Evolutionary conservation across 2,113 vertebrate species (phyloP).

Genomic region (Tachysurus vachellii): DNA sequence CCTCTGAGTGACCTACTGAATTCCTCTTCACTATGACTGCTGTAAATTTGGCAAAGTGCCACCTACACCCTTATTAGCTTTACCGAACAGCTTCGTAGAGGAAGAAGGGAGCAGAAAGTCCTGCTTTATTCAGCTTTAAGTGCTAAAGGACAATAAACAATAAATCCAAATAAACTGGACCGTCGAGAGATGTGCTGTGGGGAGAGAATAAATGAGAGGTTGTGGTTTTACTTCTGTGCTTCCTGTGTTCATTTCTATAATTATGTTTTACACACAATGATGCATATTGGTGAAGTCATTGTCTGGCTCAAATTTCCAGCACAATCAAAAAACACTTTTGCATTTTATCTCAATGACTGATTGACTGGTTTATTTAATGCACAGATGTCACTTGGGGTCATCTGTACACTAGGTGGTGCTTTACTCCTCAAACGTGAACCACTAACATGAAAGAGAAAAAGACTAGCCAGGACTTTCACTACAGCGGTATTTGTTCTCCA

Average conservation of each 20-base stretch:
- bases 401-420: neutral
- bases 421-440: neutral
- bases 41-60: conserved; percentile 31
- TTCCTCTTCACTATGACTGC: conserved; percentile 52
- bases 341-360: neutral
- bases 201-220: neutral
- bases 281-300: neutral
- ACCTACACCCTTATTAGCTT: conserved; percentile 51
- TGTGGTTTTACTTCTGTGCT: neutral
- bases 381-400: neutral
- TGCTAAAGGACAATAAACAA: neutral
- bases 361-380: neutral
- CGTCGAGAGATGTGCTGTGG: neutral
- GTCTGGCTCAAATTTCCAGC: neutral
- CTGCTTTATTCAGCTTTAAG: neutral
- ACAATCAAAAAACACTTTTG: neutral
- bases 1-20: conserved; percentile 61
- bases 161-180: neutral
- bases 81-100: conserved; percentile 28
- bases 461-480: neutral
- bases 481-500: neutral
- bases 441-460: neutral
- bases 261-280: neutral
- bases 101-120: neutral
- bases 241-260: neutral